Percentiles rank a stretch among this genome's conserved stretches.
Evolutionary conservation across 2,113 vertebrate genomes (phyloP).

Genomic region (Pachycephala philippinensis): DNA sequence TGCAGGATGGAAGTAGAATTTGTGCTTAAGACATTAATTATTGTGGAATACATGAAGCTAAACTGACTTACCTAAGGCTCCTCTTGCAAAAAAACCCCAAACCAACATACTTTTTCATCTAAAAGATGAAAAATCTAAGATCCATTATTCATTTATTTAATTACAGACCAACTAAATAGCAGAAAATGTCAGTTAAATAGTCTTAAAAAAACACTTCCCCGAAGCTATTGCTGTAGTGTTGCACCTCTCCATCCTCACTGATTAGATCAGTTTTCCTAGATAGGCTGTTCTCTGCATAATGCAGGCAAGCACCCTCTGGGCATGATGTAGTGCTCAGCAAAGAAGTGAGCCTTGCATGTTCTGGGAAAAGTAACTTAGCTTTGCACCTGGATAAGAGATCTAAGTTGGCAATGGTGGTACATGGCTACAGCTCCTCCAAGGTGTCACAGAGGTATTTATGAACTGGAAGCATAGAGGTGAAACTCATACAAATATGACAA

Average conservation of each 20-base stretch:
- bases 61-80: neutral
- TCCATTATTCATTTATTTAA: neutral
- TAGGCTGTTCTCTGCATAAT: neutral
- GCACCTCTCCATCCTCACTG: neutral
- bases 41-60: neutral
- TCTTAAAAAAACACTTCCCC: neutral
- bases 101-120: neutral
- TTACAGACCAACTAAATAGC: neutral
- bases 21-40: neutral
- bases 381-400: neutral
- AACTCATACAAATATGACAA: neutral
- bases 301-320: neutral
- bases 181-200: neutral
- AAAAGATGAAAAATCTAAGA: neutral
- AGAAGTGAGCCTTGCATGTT: neutral
- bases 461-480: neutral
- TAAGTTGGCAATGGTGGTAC: neutral
- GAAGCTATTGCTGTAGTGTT: neutral
- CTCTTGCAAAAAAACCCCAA: neutral
- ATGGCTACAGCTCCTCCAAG: neutral
- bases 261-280: neutral
- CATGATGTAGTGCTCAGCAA: neutral
- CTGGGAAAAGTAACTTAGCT: neutral
- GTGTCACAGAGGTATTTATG: neutral
- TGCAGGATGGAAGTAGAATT: neutral